A percentile compares a stretch with the other conserved stretches of the same genome.
phyloP scores from a whole-genome alignment of 2,888 invertebrate species.

The Bhutanitis thaidina region DNA sequence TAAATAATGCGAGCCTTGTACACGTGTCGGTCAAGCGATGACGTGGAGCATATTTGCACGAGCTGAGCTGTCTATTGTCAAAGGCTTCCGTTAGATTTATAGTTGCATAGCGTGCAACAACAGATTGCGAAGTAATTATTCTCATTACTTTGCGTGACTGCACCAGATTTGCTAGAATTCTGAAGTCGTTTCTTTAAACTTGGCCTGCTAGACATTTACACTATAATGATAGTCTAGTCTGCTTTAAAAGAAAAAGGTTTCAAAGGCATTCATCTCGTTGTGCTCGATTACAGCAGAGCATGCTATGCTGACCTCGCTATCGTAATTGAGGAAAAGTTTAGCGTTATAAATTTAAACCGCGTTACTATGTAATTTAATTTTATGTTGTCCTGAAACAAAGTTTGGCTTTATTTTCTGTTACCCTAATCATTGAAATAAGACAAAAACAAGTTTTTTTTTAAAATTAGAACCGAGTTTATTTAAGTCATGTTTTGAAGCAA shows the following conservation, averaged over 20 bases:
- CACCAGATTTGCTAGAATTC: conserved; percentile 47
- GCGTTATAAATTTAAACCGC: too few species aligned
- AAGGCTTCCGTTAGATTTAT: conserved; percentile 45
- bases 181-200: conserved; percentile 46
- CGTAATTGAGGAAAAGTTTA: not conserved
- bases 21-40: conserved; percentile 43
- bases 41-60: not conserved
- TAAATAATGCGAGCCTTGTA: conserved; percentile 28
- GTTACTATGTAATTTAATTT: too few species aligned
- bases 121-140: conserved; percentile 45
- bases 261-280: not conserved
- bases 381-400: too few species aligned
- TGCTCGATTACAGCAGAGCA: not conserved
- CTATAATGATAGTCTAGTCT: conserved; percentile 12
- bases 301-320: not conserved
- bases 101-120: conserved; percentile 39
- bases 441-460: too few species aligned
- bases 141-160: conserved; percentile 39
- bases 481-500: conserved; percentile 19
- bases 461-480: too few species aligned
- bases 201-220: conserved; percentile 34
- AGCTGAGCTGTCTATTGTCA: conserved; percentile 29
- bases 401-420: not conserved
- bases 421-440: too few species aligned
- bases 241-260: conserved; percentile 19